These are phyloP conservation scores for Lithophane leautieri DNA, from an alignment of 2,888 invertebrate species.

Conservation along the genomic window DNA sequence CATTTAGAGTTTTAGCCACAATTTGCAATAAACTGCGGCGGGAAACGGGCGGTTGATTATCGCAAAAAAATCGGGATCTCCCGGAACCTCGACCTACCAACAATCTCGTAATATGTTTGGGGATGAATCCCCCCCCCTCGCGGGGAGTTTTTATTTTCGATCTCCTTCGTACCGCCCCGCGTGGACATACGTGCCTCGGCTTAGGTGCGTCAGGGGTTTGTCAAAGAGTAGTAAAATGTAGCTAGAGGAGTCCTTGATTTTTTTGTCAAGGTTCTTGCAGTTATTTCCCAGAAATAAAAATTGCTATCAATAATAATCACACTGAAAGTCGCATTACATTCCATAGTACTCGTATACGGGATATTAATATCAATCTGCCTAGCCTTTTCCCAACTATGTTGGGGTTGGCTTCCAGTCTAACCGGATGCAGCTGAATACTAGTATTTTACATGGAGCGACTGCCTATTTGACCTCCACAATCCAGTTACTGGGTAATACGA, in stretches of 20 bases:
- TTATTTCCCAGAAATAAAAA: background rate
- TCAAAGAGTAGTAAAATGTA: conserved; percentile 66
- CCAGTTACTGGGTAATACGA: no score
- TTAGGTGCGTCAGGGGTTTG: conserved; percentile 76
- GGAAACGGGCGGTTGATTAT: conserved; percentile 76
- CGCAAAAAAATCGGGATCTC: conserved; percentile 81
- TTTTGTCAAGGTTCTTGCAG: background rate
- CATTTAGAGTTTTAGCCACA: conserved; percentile 53
- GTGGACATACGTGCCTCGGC: conserved; percentile 83
- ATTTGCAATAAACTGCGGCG: conserved; percentile 57
- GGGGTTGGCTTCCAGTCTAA: no score
- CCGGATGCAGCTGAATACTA: no score
- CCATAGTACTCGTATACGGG: no score
- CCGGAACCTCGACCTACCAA: conserved; percentile 80
- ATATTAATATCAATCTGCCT: no score
- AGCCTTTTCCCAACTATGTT: no score
- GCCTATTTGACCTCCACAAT: no score
- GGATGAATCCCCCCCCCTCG: conserved; percentile 81
- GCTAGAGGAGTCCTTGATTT: conserved; percentile 19
- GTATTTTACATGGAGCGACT: no score
- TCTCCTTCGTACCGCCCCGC: conserved; percentile 80
- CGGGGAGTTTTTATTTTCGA: conserved; percentile 87
- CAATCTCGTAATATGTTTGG: conserved; percentile 87
- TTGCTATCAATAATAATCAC: background rate
- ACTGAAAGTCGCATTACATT: background rate